Percentiles rank a stretch among this genome's conserved stretches.
These are phyloP conservation scores for Lucilia cuprina DNA, from an alignment of 1,140 invertebrate genomes.

Conservation along the genomic window DNA sequence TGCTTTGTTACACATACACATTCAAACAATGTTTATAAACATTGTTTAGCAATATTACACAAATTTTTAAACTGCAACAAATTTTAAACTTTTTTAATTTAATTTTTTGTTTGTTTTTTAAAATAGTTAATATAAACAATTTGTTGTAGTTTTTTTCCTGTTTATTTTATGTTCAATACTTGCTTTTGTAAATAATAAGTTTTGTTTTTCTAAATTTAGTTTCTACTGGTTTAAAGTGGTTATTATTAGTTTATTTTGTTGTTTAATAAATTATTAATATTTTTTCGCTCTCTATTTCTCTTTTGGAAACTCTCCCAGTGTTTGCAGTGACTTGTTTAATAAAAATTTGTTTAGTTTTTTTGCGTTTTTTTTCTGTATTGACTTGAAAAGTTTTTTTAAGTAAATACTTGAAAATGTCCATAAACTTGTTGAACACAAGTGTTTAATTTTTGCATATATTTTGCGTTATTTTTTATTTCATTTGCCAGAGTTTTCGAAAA, in stretches of 20 bases:
- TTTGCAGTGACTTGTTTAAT: neutral
- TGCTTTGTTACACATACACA: too few relatives aligned
- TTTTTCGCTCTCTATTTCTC: neutral
- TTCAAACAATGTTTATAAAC: too few relatives aligned
- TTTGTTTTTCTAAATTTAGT: conserved; percentile 9
- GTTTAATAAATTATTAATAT: conserved; percentile 5
- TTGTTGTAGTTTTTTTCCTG: neutral
- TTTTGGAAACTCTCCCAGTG: neutral
- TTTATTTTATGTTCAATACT: neutral
- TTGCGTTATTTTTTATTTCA: neutral
- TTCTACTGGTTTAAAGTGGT: conserved; percentile 28
- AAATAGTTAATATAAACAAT: too few relatives aligned
- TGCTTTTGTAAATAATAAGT: neutral
- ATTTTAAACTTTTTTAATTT: too few relatives aligned
- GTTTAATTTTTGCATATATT: neutral
- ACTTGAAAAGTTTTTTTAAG: neutral
- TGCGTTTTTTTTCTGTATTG: neutral
- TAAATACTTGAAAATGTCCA: conserved; percentile 19
- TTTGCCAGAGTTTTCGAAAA: neutral
- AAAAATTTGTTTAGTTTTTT: neutral
- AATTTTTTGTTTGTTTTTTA: too few relatives aligned
- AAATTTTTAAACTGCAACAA: too few relatives aligned
- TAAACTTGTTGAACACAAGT: conserved; percentile 17
- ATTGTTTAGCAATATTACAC: too few relatives aligned
- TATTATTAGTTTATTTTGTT: neutral